These are phyloP conservation scores for Scaptomyza tumidula DNA, from an alignment of 2,888 invertebrate genomes.

Conservation along the genomic window DNA sequence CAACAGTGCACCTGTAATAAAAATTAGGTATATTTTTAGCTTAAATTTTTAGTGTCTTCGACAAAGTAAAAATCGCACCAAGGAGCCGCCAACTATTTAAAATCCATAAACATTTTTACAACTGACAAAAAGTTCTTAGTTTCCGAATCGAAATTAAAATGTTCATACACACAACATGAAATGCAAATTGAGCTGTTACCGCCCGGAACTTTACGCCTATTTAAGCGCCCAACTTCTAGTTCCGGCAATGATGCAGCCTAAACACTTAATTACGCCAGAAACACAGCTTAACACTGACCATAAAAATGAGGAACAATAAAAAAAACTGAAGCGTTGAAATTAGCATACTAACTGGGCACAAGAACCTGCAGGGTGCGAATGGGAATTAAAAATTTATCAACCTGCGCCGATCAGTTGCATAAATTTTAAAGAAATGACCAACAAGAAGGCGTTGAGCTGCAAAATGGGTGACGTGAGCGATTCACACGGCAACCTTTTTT, in stretches of 20 bases:
- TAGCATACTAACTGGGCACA: slow-evolving; percentile 74
- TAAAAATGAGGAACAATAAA: slow-evolving; percentile 33
- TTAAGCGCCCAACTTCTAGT: slow-evolving; percentile 51
- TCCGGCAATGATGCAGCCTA: slow-evolving; percentile 60
- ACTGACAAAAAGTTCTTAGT: slow-evolving; percentile 44
- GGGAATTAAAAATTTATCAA: slow-evolving; percentile 64
- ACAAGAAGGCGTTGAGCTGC: slow-evolving; percentile 72
- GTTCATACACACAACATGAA: slow-evolving; percentile 37
- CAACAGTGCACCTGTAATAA: slow-evolving; percentile 38
- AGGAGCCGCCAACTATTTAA: slow-evolving; percentile 63
- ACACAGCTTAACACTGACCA: slow-evolving; percentile 49
- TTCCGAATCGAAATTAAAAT: slow-evolving; percentile 52
- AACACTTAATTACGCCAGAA: slow-evolving; percentile 72
- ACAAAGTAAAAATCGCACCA: slow-evolving; percentile 65
- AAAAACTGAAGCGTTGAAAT: slow-evolving; percentile 49
- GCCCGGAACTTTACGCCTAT: slow-evolving; percentile 62
- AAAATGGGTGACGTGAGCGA: slow-evolving; percentile 56
- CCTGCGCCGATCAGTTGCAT: slow-evolving; percentile 65
- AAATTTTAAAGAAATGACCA: slow-evolving; percentile 49
- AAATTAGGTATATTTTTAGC: not conserved
- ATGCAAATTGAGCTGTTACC: slow-evolving; percentile 78
- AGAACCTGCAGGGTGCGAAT: slow-evolving; percentile 50
- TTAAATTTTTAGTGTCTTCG: not conserved
- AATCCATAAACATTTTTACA: slow-evolving; percentile 63
- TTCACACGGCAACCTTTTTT: slow-evolving; percentile 17